phyloP scores from a whole-genome alignment of 2,797 vertebrate species.

The Sciurus carolinensis region DNA sequence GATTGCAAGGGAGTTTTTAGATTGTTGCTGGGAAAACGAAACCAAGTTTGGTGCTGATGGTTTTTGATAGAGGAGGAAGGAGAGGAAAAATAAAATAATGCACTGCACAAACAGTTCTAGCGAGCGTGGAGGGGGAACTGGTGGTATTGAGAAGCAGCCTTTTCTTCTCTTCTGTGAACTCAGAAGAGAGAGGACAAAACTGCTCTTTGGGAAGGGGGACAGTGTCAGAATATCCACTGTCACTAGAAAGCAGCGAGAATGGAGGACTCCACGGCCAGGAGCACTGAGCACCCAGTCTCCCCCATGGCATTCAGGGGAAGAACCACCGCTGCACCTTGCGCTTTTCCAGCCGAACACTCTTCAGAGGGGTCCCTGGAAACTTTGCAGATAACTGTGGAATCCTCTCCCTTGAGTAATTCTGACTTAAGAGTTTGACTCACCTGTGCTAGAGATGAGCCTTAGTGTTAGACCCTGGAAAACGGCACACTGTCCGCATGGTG shows the following conservation, averaged over 20 bases:
- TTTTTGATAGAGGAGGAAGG: background rate
- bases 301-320: no score
- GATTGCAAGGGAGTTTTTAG: background rate
- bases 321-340: no score
- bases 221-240: background rate
- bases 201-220: background rate
- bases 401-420: rapidly evolving
- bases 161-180: background rate
- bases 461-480: background rate
- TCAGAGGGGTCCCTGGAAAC: background rate
- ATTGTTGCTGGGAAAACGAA: background rate
- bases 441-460: background rate
- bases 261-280: background rate
- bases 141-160: no score
- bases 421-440: background rate
- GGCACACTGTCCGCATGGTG: background rate
- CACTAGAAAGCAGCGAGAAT: background rate
- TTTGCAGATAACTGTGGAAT: no score
- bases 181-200: background rate
- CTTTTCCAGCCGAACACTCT: background rate
- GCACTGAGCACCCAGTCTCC: background rate
- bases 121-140: background rate
- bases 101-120: background rate
- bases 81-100: background rate
- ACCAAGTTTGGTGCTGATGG: background rate